Percentiles rank a stretch among this genome's conserved stretches.
phyloP scores from a whole-genome alignment of 2,888 invertebrate genomes.

The Lydus trimaculatus region DNA sequence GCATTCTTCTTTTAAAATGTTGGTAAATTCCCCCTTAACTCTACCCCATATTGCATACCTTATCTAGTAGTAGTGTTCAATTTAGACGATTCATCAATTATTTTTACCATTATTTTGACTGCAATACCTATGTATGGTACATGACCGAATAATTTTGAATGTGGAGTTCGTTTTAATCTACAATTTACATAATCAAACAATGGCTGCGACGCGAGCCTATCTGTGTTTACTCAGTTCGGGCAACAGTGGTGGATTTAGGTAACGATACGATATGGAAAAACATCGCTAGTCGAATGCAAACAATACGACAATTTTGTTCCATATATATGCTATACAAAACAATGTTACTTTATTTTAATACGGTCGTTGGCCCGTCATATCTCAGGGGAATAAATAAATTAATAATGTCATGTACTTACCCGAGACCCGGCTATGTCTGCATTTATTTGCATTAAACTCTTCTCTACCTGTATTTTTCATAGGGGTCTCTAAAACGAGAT shows the following conservation, averaged over 20 bases:
- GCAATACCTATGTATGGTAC: slow-evolving; percentile 11
- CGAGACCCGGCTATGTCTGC: slow-evolving; percentile 47
- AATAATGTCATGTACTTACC: slow-evolving; percentile 49
- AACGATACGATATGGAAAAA: slow-evolving; percentile 55
- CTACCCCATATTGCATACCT: too few species aligned
- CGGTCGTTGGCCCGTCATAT: slow-evolving; percentile 47
- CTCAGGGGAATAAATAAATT: slow-evolving; percentile 54
- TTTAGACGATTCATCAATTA: background rate
- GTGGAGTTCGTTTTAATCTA: slow-evolving; percentile 60
- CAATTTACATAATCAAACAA: slow-evolving; percentile 61
- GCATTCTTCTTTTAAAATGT: too few species aligned
- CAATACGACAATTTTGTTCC: background rate
- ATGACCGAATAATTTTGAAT: slow-evolving; percentile 55
- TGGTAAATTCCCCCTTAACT: too few species aligned
- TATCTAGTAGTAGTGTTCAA: too few species aligned
- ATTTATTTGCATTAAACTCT: slow-evolving; percentile 52
- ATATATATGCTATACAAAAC: background rate
- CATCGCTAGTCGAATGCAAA: slow-evolving; percentile 34
- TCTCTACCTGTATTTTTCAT: slow-evolving; percentile 30
- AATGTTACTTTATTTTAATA: slow-evolving; percentile 43
- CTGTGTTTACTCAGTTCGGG: slow-evolving; percentile 61
- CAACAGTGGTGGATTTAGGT: slow-evolving; percentile 36
- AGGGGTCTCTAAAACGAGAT: background rate
- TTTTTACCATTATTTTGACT: background rate
- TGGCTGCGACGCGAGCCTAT: slow-evolving; percentile 57